Conservation (phyloP, 2,797 vertebrate genomes). For the Cetoscarus ocellatus region DNA sequence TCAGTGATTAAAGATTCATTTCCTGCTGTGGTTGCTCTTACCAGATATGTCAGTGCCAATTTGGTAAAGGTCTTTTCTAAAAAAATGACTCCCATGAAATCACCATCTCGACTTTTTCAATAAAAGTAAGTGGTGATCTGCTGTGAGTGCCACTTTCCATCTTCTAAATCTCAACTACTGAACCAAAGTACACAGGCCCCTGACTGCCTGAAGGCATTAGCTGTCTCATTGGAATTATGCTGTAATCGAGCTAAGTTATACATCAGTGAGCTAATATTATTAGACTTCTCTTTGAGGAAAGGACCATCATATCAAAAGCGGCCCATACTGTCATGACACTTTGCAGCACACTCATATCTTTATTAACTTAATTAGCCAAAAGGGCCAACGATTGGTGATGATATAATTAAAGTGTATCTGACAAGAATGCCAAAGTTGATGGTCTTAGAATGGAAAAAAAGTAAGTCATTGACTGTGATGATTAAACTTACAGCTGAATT, state of each 20-base stretch:
- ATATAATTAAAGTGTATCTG: conserved; percentile 42
- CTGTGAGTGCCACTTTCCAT: conserved; percentile 20
- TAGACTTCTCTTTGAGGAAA: conserved; percentile 32
- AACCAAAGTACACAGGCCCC: conserved; percentile 13
- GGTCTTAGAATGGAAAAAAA: conserved; percentile 34
- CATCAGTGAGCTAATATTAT: conserved; percentile 57
- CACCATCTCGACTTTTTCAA: conserved; percentile 28
- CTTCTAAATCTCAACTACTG: conserved; percentile 28
- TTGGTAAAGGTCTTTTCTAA: conserved; percentile 46
- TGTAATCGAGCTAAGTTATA: conserved; percentile 45
- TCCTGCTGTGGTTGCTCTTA: conserved; percentile 24
- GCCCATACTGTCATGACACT: conserved; percentile 29
- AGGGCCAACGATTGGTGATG: conserved; percentile 25
- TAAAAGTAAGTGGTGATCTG: conserved; percentile 16
- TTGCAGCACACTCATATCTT: conserved; percentile 26
- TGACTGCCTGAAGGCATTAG: conserved; percentile 26
- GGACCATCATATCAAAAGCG: conserved; percentile 41
- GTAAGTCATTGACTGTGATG: conserved; percentile 33
- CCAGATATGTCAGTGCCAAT: conserved; percentile 50
- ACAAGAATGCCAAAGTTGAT: conserved; percentile 23
- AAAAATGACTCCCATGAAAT: conserved; percentile 51
- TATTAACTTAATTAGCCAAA: conserved; percentile 50
- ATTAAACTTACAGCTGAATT: conserved; percentile 23
- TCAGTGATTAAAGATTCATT: conserved; percentile 38
- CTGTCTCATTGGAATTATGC: conserved; percentile 30